Evolutionary conservation across 2,888 invertebrate genomes (phyloP).

Genomic region (Tricholauxania praeusta): DNA sequence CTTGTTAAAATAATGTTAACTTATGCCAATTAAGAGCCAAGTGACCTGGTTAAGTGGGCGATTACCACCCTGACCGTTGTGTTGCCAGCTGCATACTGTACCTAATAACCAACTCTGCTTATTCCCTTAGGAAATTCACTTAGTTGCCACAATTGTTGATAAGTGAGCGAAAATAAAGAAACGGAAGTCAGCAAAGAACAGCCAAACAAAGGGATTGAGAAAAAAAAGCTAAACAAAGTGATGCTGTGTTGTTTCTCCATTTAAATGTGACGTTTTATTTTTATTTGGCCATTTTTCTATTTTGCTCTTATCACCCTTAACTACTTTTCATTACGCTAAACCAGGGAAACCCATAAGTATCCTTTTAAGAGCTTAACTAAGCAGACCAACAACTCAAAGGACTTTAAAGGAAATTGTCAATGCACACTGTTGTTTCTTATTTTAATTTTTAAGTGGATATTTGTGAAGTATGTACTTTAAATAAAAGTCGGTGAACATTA

Average conservation of each 20-base stretch:
- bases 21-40: constrained; percentile 21
- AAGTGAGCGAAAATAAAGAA: background rate
- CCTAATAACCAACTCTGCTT: constrained; percentile 1
- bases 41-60: constrained; percentile 9
- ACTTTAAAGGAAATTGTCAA: background rate
- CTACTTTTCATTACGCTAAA: background rate
- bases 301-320: background rate
- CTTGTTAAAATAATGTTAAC: constrained; percentile 30
- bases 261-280: background rate
- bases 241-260: background rate
- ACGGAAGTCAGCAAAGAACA: background rate
- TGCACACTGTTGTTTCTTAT: background rate
- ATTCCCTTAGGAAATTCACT: constrained; percentile 8
- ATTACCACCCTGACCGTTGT: background rate
- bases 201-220: background rate
- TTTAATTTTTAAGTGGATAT: no score
- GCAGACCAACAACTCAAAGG: background rate
- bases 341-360: background rate
- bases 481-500: no score
- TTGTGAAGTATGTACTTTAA: no score
- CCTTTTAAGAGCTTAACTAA: background rate
- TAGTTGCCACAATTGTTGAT: constrained; percentile 4
- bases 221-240: background rate
- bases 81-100: background rate
- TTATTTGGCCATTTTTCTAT: constrained; percentile 1